A percentile compares a stretch with the other conserved stretches of the same genome.
phyloP scores from a whole-genome alignment of 2,888 invertebrate species.

The Phaonia tiefii region DNA sequence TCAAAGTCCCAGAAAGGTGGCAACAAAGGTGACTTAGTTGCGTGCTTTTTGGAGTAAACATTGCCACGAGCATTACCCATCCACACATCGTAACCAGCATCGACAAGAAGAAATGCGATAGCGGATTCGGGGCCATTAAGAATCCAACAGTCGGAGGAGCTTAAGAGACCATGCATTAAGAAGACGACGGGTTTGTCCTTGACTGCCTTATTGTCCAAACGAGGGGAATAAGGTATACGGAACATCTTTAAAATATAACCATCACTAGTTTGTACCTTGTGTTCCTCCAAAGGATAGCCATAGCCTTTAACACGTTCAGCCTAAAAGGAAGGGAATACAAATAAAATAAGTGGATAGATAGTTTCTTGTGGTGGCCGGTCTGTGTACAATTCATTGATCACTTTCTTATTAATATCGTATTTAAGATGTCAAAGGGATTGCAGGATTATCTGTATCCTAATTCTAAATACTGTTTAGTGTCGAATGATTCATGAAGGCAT shows the following conservation, averaged over 20 bases:
- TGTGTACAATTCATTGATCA: too few relatives aligned
- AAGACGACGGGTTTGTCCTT: conserved; percentile 61
- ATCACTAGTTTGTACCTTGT: conserved; percentile 67
- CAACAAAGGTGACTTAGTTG: conserved; percentile 26
- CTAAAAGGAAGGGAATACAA: not conserved
- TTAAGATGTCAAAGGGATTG: too few relatives aligned
- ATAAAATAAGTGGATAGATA: too few relatives aligned
- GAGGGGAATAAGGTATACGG: conserved; percentile 68
- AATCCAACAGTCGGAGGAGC: conserved; percentile 69
- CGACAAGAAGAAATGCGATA: conserved; percentile 67
- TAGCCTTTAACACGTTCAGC: conserved; percentile 68
- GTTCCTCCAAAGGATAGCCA: conserved; percentile 57
- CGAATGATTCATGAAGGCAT: too few relatives aligned
- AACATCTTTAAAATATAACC: conserved; percentile 69
- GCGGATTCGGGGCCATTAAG: conserved; percentile 66
- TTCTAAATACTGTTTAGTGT: too few relatives aligned
- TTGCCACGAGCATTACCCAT: conserved; percentile 71
- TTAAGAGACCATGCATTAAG: conserved; percentile 81
- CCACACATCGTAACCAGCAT: conserved; percentile 71
- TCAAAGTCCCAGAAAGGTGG: conserved; percentile 80
- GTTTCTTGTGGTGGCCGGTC: too few relatives aligned
- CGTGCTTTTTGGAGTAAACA: conserved; percentile 68
- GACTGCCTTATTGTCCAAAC: conserved; percentile 67
- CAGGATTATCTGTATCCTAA: too few relatives aligned
- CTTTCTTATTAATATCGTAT: too few relatives aligned